These are phyloP conservation scores for Lochmaea crataegi DNA, from an alignment of 2,888 invertebrate species.

Conservation along the genomic window DNA sequence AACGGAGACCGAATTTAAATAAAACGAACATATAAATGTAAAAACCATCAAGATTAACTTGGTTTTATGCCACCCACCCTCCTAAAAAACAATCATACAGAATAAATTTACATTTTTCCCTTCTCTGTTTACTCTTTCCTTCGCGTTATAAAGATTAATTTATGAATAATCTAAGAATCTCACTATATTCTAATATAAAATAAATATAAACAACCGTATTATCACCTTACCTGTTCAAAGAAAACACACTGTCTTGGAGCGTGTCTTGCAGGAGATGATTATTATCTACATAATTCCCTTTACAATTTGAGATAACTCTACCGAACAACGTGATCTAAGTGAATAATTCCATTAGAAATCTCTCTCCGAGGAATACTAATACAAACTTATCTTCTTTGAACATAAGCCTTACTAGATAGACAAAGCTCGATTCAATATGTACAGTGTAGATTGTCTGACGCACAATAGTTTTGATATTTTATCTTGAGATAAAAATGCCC, in stretches of 20 bases:
- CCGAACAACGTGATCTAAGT: not conserved
- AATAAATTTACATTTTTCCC: not conserved
- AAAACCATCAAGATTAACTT: not conserved
- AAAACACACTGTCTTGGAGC: not conserved
- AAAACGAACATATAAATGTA: not conserved
- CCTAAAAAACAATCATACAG: no score
- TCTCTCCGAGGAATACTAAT: not conserved
- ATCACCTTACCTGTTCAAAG: not conserved
- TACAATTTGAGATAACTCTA: slow-evolving; percentile 4
- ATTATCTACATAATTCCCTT: slow-evolving; percentile 13
- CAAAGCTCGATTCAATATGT: not conserved
- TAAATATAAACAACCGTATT: not conserved
- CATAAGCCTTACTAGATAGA: not conserved
- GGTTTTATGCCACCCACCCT: not conserved
- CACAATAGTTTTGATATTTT: no score
- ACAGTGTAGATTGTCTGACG: no score
- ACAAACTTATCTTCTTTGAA: not conserved
- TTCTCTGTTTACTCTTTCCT: not conserved
- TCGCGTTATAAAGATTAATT: not conserved
- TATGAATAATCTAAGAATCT: not conserved
- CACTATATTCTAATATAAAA: not conserved
- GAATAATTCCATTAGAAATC: slow-evolving; percentile 7
- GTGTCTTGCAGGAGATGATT: not conserved
- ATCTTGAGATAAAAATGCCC: no score
- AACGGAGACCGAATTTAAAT: not conserved